These are phyloP conservation scores for Pseudococcus longispinus DNA, from an alignment of 2,888 invertebrate genomes.

Conservation along the genomic window DNA sequence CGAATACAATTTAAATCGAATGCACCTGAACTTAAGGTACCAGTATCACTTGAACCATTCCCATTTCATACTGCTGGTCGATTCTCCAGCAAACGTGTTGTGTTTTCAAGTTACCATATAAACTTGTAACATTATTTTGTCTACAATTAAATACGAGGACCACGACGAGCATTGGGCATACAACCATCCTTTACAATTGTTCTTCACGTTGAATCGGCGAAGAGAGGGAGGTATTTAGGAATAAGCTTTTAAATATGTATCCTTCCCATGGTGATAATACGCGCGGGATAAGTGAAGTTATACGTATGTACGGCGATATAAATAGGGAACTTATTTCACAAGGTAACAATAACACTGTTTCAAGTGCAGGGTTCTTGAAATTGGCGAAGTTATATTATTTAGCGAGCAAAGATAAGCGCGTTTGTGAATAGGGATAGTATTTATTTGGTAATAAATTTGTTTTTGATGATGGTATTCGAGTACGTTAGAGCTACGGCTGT, in stretches of 20 bases:
- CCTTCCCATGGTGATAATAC: conserved; percentile 35
- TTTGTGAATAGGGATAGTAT: background rate
- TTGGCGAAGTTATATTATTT: background rate
- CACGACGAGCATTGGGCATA: background rate
- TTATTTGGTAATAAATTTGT: conserved; percentile 16
- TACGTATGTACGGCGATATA: background rate
- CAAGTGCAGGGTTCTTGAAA: background rate
- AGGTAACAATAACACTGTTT: conserved; percentile 21
- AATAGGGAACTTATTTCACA: conserved; percentile 28
- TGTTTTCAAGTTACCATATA: background rate
- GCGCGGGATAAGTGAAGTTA: background rate
- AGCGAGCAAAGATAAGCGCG: background rate
- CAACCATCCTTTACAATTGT: background rate
- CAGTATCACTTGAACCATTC: conserved; percentile 7
- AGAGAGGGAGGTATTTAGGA: background rate
- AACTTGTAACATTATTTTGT: background rate
- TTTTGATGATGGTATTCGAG: conserved; percentile 33
- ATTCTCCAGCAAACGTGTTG: background rate
- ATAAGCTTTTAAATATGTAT: background rate
- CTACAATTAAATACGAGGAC: background rate
- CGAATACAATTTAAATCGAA: background rate
- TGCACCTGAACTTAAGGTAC: conserved; percentile 21
- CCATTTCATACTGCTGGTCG: background rate
- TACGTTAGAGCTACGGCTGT: background rate
- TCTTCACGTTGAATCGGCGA: background rate